These are phyloP conservation scores for Suncus etruscus DNA, from an alignment of 2,113 vertebrate species.

Conservation along the genomic window DNA sequence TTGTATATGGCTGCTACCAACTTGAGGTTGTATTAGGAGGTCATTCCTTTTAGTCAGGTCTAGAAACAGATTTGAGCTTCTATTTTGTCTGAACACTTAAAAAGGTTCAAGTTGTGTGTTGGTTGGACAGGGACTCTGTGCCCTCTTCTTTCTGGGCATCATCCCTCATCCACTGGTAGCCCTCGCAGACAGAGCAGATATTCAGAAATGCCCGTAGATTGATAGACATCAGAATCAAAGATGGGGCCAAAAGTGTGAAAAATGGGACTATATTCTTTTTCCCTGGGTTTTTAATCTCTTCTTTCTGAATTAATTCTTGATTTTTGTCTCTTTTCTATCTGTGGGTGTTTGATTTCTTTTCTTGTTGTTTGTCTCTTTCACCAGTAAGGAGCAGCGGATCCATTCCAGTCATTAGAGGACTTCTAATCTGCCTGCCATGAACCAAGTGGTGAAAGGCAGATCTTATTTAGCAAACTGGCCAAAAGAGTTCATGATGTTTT, in stretches of 20 bases:
- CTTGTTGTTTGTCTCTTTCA: constrained; percentile 29
- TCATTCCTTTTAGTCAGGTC: not conserved
- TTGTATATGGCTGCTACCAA: too few species aligned
- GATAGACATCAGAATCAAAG: not conserved
- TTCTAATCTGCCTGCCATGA: not conserved
- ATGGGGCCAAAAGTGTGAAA: not conserved
- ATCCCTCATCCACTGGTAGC: not conserved
- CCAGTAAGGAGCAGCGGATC: not conserved
- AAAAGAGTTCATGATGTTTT: not conserved
- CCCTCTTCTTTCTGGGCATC: not conserved
- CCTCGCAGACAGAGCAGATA: not conserved
- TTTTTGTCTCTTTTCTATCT: not conserved
- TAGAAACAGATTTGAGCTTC: not conserved
- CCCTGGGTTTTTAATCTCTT: constrained; percentile 18
- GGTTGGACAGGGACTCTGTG: not conserved
- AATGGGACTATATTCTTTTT: not conserved
- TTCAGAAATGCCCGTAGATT: not conserved
- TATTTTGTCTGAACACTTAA: not conserved
- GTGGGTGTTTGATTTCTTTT: not conserved
- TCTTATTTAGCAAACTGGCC: not conserved
- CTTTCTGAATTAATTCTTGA: not conserved
- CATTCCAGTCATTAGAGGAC: not conserved
- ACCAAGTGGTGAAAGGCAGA: not conserved
- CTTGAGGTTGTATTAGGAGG: not conserved
- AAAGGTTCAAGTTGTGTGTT: not conserved